Evolutionary conservation across 2,113 vertebrate species (phyloP).

Genomic region (Prietella phreatophila): DNA sequence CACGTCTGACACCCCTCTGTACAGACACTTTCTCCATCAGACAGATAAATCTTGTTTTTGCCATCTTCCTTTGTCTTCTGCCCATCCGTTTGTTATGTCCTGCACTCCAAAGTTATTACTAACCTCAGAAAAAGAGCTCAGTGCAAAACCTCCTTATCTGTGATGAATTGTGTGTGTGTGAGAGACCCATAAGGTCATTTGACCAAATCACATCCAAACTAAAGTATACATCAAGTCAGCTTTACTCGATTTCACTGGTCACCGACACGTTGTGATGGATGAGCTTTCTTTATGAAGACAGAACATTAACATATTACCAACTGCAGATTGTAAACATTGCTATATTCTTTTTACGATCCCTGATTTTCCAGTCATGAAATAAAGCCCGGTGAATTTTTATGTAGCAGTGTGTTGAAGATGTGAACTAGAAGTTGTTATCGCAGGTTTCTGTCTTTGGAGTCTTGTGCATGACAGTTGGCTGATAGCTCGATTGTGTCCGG

Average conservation of each 20-base stretch:
- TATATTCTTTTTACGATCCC: background rate
- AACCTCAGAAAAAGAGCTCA: constrained; percentile 57
- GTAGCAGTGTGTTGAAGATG: constrained; percentile 23
- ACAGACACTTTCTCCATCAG: constrained; percentile 60
- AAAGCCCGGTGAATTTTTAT: constrained; percentile 12
- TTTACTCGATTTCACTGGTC: constrained; percentile 7
- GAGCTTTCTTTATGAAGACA: background rate
- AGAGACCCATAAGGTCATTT: constrained; percentile 43
- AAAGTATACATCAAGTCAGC: constrained; percentile 20
- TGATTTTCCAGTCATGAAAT: background rate
- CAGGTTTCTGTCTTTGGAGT: constrained; percentile 5
- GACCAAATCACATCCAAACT: constrained; percentile 41
- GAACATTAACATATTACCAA: background rate
- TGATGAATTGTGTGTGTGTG: constrained; percentile 34
- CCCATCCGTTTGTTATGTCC: constrained; percentile 54
- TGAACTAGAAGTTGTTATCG: constrained; percentile 40
- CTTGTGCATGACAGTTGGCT: constrained; percentile 45
- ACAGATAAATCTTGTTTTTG: constrained; percentile 60
- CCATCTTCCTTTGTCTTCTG: constrained; percentile 50
- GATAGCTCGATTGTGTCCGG: constrained; percentile 38
- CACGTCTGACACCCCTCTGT: constrained; percentile 47
- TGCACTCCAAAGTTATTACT: constrained; percentile 60
- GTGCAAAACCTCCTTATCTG: constrained; percentile 60
- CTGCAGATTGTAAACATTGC: background rate
- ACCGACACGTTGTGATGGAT: background rate